Base-by-base conservation (phyloP, 2,113 vertebrate genomes). In the Lutjanus erythropterus region DNA sequence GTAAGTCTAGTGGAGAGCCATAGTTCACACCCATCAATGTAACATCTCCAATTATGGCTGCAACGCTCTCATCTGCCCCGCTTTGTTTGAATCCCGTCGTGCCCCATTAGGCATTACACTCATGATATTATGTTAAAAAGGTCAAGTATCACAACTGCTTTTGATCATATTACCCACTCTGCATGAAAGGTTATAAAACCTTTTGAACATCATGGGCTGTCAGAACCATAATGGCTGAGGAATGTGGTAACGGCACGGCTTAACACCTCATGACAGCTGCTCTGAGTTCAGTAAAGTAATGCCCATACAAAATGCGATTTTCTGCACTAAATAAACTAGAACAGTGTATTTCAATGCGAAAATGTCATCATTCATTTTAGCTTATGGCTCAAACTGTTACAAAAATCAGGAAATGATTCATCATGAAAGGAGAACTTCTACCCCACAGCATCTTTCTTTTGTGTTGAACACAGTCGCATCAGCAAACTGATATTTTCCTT, bases 41-140 rank as follows among this genome's bases (percentile, higher is more conserved):
- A 60, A 84, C 65, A 64, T 55, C 69, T 81, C 64, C 55, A 84
- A 80, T 89, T 70, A 78, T 46, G n/a, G 58, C 85, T 84, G 42
- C 78, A 62, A 3, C 37, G 25, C 49, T 72, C 67, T 72, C n/a
- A 47, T 83, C 49, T 67, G 25, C 0, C 0, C 33, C 49, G 25
- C 29, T 84, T 59, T 79, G 68, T 79, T 65, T 86, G 71, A 83
- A 53, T 71, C 59, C 29, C 61, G 83, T 83, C 76, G 66, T 42
- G 46, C 70, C 56, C 58, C 55, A 78, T 88, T 75, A 78, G 49
- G 59, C 52, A 68, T 27, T 59, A 73, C 78, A 50, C 29, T 44
- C 44, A 35, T 64, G 61, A 62, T 64, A 72, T 80, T 80, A 50
- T 72, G 59, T 67, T 81, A 78, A 81, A 86, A 89, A 91, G 87